Evolutionary conservation across 2,888 invertebrate genomes (phyloP).

Genomic region (Scaptomyza caliginosa): DNA sequence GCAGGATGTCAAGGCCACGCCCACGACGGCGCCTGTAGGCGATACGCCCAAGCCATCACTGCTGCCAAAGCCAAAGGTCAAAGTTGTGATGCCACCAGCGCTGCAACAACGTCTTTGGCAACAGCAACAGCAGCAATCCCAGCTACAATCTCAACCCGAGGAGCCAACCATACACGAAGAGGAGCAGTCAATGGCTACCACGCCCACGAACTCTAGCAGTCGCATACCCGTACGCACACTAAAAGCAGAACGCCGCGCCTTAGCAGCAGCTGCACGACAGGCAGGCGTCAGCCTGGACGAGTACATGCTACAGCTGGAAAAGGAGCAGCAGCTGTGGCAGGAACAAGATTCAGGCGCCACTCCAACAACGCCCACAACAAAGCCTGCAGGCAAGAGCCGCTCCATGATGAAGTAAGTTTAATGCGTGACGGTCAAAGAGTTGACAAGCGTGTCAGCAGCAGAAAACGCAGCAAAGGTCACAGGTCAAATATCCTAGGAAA

Average conservation of each 20-base stretch:
- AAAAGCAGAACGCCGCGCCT: slow-evolving; percentile 82
- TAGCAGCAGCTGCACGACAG: slow-evolving; percentile 68
- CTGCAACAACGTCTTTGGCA: slow-evolving; percentile 73
- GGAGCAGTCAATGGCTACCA: slow-evolving; percentile 36
- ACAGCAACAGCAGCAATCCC: slow-evolving; percentile 39
- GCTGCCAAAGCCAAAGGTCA: slow-evolving; percentile 83
- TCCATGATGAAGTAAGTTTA: slow-evolving; percentile 80
- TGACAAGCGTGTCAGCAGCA: slow-evolving; percentile 42
- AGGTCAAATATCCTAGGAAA: slow-evolving; percentile 40
- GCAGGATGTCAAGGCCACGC: slow-evolving; percentile 42
- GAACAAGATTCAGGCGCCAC: slow-evolving; percentile 13
- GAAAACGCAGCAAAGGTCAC: slow-evolving; percentile 28
- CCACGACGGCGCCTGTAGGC: slow-evolving; percentile 33
- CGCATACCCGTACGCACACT: slow-evolving; percentile 84
- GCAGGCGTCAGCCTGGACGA: slow-evolving; percentile 63
- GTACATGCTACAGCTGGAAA: slow-evolving; percentile 54
- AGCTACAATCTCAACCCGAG: slow-evolving; percentile 46
- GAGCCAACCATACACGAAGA: slow-evolving; percentile 60
- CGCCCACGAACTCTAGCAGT: slow-evolving; percentile 68
- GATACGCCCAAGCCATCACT: slow-evolving; percentile 81
- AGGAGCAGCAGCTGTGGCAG: slow-evolving; percentile 25
- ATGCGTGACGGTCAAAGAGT: slow-evolving; percentile 55
- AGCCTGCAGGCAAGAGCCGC: slow-evolving; percentile 65
- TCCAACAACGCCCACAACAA: slow-evolving; percentile 30
- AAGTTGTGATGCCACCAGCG: slow-evolving; percentile 80